These are phyloP conservation scores for Masnerella sp. DNA, from an alignment of 2,888 invertebrate genomes.

Conservation along the genomic window DNA sequence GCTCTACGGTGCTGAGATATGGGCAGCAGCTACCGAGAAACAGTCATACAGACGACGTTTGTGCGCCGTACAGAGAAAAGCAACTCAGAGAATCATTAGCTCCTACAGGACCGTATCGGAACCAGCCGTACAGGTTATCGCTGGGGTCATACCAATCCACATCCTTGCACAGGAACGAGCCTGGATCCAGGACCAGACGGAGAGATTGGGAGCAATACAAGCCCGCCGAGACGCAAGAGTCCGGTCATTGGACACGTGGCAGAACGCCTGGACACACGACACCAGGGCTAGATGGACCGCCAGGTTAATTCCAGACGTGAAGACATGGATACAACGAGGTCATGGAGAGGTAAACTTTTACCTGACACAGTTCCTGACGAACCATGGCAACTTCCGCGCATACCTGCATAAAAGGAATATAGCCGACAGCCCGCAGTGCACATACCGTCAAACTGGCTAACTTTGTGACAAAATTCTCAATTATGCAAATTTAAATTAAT, in stretches of 20 bases:
- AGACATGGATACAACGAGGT: constrained; percentile 42
- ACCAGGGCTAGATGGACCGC: constrained; percentile 55
- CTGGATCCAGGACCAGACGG: constrained; percentile 5
- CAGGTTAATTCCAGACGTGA: constrained; percentile 34
- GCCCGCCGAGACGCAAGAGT: constrained; percentile 1
- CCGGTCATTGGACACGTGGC: constrained; percentile 41
- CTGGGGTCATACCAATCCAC: constrained; percentile 57
- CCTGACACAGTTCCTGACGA: constrained; percentile 29
- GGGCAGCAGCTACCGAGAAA: constrained; percentile 42
- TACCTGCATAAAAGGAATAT: constrained; percentile 4
- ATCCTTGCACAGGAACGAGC: constrained; percentile 50
- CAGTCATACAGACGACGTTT: constrained; percentile 51
- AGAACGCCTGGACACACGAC: constrained; percentile 54
- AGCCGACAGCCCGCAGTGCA: background rate
- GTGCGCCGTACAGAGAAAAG: constrained; percentile 54
- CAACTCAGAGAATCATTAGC: constrained; percentile 51
- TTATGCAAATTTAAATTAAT: too few relatives aligned
- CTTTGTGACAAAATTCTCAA: too few relatives aligned
- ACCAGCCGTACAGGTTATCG: constrained; percentile 57
- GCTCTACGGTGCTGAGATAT: constrained; percentile 58
- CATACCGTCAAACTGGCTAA: too few relatives aligned
- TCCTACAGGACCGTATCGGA: constrained; percentile 63
- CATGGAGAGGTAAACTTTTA: constrained; percentile 50
- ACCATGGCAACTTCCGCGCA: constrained; percentile 14
- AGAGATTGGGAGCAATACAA: background rate